These are phyloP conservation scores for Brachionus asplanchnoidis DNA, from an alignment of 1,140 invertebrate species.

Conservation along the genomic window DNA sequence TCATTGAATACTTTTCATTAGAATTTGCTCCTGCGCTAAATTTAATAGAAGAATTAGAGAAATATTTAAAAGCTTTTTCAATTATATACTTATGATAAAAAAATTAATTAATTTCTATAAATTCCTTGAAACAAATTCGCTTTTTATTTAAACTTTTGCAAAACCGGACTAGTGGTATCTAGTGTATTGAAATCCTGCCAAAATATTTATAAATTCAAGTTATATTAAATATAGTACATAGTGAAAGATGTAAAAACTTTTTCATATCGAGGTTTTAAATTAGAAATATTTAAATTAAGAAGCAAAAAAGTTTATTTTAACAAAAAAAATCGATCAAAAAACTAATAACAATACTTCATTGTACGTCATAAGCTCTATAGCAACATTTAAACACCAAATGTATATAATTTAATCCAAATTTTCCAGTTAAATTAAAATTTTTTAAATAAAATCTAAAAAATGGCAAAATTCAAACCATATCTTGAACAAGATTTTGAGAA, in stretches of 20 bases:
- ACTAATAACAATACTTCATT: background rate
- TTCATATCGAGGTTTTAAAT: background rate
- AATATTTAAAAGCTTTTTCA: no score
- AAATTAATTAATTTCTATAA: no score
- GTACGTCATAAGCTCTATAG: constrained; percentile 12
- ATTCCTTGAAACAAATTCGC: background rate
- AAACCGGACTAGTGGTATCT: no score
- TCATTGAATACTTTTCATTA: no score
- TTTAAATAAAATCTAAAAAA: background rate
- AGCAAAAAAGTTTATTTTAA: background rate
- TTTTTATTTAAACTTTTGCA: no score
- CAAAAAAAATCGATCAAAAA: background rate
- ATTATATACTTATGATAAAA: no score
- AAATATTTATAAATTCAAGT: no score
- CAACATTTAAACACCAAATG: constrained; percentile 17
- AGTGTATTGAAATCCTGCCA: no score
- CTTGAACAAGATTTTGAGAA: constrained; percentile 19
- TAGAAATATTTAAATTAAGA: background rate
- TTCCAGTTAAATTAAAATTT: background rate
- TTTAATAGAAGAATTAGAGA: no score
- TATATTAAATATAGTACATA: no score
- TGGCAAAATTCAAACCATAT: constrained; percentile 22
- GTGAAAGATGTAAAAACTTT: background rate
- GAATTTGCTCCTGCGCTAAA: no score
- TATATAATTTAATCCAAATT: background rate